Evolutionary conservation across 2,888 invertebrate genomes (phyloP), one percentile per base, ranked within the genome.

Genomic region (Pachycephus smyrnensis): DNA sequence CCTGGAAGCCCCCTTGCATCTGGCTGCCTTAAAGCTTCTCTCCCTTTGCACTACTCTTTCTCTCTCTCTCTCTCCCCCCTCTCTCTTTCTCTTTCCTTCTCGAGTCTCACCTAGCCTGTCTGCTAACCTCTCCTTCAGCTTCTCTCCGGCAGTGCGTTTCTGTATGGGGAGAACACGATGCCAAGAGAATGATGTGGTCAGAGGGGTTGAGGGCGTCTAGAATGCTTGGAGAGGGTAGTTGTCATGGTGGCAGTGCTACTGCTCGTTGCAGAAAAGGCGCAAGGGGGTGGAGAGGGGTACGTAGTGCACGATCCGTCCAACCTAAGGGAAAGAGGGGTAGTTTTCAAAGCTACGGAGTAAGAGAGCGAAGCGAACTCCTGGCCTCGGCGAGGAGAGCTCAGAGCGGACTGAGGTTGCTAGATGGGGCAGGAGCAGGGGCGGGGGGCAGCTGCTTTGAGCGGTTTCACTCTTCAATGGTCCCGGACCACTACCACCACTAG

Each of bases 381-480:
- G 78, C 75, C 69, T 68, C 36, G 69, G 75, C 33, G 36, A 35
- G 31, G 71, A 55, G 55, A 55, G 55, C 55, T 55, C 55, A 55
- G 55, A 23, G 55, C 15, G 55, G 23, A 23, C 55, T 55, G 55
- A 55, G 55, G 55, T 55, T 55, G 55, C 23, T 55, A 23, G 55
- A 55, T 55, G 55, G 55, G 55, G 9, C 55, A 55, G 55, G 12
- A 32, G 30, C 32, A 71, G 81, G 83, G 80, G 71, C 76, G 76
- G 88, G 87, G 89, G 89, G 89, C 88, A 88, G 89, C 89, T 89
- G 91, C 91, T 91, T 91, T 90, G 91, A 91, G 89, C 90, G 88
- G 89, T 91, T 91, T 90, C 87, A 91, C 90, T 90, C 90, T 91
- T 90, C 90, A 89, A 87, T 90, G 88, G 88, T 87, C 88, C 88